Base-by-base conservation (phyloP, 2,888 invertebrate genomes). In the Pseudeuparius sepicola region DNA sequence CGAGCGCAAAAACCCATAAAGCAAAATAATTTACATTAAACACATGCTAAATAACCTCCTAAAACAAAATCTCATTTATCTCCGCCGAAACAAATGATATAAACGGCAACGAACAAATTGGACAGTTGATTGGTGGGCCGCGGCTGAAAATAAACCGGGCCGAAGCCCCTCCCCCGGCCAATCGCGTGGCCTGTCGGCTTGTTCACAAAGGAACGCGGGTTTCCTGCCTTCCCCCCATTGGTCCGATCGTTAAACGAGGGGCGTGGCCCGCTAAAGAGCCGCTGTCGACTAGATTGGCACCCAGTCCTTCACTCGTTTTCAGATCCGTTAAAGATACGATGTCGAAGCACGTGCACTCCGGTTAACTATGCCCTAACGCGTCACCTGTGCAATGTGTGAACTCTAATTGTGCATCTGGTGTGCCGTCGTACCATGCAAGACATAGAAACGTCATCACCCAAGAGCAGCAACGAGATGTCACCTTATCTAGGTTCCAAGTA, bases 31-130 rank as follows among this genome's bases (percentile, higher is more conserved):
- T 58, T 57, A 58, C 57, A 61, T 60, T 59, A 59, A 59, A 55
- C 56, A 58, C 57, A 57, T 57, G 55, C 56, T 60, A 60, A 61
- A 60, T 59, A 59, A 59, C 51, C 51, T 52, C 55, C 53, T 55
- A 59, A 61, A 61, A 60, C 59, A 57, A 59, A 61, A 60, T 58
- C 58, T 53, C 59, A 61, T 62, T 60, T 59, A 60, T 61, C 60
- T 57, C 52, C 52, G 41, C 48, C 40, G 54, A 55, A 59, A 60
- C 56, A 59, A 59, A 60, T 57, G 57, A 56, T 54, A 53, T 54
- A 52, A 55, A 54, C 51, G 50, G 52, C 48, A 46, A 41, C 35
- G 44, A 49, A 47, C 53, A 55, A 55, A 56, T 55, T 55, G 48
- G 54, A 52, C 53, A 50, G 48, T 45, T 52, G 54, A 56, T 58